Conservation (phyloP, 2,113 vertebrate genomes). For the Phaethornis superciliosus region DNA sequence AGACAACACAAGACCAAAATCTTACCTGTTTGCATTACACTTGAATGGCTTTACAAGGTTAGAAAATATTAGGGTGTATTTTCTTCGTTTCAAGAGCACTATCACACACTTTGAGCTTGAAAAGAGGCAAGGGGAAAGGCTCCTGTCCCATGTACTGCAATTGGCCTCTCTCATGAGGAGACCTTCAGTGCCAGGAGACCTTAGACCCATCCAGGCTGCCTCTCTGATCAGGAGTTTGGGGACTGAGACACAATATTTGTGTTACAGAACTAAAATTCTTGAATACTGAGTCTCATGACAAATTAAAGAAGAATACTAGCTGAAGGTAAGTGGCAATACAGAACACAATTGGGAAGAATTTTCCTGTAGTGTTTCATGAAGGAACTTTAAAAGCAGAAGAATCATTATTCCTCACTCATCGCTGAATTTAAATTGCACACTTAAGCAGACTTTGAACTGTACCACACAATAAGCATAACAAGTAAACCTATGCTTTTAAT, state of each 20-base stretch:
- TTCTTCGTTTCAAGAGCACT: background rate
- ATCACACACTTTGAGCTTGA: background rate
- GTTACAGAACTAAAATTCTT: background rate
- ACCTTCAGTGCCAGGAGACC: background rate
- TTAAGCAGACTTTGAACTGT: constrained; percentile 72
- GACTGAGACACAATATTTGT: background rate
- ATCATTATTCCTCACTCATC: constrained; percentile 73
- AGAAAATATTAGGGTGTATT: background rate
- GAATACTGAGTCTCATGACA: constrained; percentile 25
- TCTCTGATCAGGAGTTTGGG: background rate
- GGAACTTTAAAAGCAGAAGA: constrained; percentile 67
- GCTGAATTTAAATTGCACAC: constrained; percentile 77
- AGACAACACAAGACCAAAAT: background rate
- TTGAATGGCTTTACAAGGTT: background rate
- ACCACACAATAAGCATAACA: constrained; percentile 71
- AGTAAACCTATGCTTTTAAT: constrained; percentile 74
- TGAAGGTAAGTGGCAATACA: constrained; percentile 25
- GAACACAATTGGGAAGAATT: constrained; percentile 23
- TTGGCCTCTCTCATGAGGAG: background rate
- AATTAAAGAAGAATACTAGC: constrained; percentile 22
- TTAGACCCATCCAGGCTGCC: background rate
- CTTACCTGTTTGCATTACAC: background rate
- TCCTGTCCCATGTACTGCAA: fast-evolving
- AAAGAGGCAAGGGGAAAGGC: background rate
- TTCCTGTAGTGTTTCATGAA: constrained; percentile 58